Base-by-base conservation (phyloP, 2,888 invertebrate species). In the Laothoe populi region DNA sequence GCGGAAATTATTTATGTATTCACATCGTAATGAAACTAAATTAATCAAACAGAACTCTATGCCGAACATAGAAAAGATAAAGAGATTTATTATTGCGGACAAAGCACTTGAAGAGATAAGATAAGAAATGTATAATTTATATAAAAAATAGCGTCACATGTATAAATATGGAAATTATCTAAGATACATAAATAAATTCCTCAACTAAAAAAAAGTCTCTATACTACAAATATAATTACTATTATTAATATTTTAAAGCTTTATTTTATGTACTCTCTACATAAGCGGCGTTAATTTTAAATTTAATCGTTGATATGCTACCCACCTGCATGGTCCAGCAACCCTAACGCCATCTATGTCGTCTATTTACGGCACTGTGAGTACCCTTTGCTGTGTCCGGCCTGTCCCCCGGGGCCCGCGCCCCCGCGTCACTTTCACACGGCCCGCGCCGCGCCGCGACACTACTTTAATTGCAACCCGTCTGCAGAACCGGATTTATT, bases 401-500 rank as follows among this genome's bases (percentile, higher is more conserved):
- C 73, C 68, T 68, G 69, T 66, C 71, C 73, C 75, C 70, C 68
- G 67, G 64, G 74, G 63, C 49, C 65, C 44, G 65, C 64, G 65
- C 75, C 71, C 73, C 77, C 77, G 86, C 87, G 86, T 90, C 91
- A 91, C 91, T 92, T 91, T 91, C 92, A 92, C 91, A 90, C 86
- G 84, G 85, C 81, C 79, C 81, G 88, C 87, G 87, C 87, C 84
- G 83, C 81, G 87, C 77, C 87, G 91, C 90, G 91, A 90, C 92
- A 91, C 90, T 89, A 87, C 86, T 89, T 87, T 91, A 91, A 91
- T 92, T 91, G 91, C 91, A 88, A 81, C 79, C 82, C 82, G 79
- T 77, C 78, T 84, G 89, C 87, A 84, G 73, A 89, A 92, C 91
- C 91, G 91, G 91, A 90, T 90, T 90, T 90, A 91, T 91, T 91